Conservation (phyloP, 2,888 invertebrate genomes). For the Sarcophaga subvicina region DNA sequence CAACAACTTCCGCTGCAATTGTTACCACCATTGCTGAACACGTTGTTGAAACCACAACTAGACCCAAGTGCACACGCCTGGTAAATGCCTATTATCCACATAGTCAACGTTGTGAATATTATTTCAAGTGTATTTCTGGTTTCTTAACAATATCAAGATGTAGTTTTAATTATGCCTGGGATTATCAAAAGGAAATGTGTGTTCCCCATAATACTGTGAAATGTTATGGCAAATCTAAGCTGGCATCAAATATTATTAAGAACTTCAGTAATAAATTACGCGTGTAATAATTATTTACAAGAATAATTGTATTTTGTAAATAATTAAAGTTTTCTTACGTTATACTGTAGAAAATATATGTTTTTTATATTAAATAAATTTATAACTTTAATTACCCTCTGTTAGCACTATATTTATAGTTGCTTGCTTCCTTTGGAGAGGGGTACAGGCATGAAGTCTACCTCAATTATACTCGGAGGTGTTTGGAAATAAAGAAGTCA, state of each 20-base stretch:
- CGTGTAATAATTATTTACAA: not conserved
- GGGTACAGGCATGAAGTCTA: too few species aligned
- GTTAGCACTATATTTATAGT: too few species aligned
- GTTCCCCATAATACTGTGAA: constrained; percentile 70
- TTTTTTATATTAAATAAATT: too few species aligned
- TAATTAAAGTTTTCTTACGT: not conserved
- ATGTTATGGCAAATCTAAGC: constrained; percentile 67
- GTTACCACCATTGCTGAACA: not conserved
- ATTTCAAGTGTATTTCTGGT: constrained; percentile 74
- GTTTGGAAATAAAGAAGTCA: too few species aligned
- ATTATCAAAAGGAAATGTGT: constrained; percentile 72
- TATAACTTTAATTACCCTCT: too few species aligned
- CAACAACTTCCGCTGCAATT: not conserved
- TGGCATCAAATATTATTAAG: not conserved
- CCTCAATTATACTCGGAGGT: too few species aligned
- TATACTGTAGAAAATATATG: too few species aligned
- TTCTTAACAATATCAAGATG: constrained; percentile 76
- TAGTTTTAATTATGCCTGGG: constrained; percentile 75
- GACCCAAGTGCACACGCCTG: constrained; percentile 49
- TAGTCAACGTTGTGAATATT: constrained; percentile 76
- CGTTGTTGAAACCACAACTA: not conserved
- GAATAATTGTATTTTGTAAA: not conserved
- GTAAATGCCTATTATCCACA: constrained; percentile 73
- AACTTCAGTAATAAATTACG: not conserved
- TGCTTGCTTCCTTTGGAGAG: too few species aligned